A percentile compares a stretch with the other conserved stretches of the same genome.
Evolutionary conservation across 2,888 invertebrate species (phyloP).

Genomic region (Chrysolina haemoptera): DNA sequence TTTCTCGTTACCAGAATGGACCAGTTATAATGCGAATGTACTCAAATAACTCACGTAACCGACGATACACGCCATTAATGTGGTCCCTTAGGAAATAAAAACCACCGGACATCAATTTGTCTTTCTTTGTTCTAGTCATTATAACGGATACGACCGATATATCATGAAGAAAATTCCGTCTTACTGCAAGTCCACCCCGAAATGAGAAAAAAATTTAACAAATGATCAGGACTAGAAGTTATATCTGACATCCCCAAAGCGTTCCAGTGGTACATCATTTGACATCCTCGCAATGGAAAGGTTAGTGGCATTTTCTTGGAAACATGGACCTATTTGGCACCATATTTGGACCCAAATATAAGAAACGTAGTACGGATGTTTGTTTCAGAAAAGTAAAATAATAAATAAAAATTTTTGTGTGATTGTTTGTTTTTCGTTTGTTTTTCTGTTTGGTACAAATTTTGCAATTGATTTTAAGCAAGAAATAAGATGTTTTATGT

Average conservation of each 20-base stretch:
- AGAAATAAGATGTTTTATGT: too few species aligned
- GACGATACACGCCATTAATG: constrained; percentile 4
- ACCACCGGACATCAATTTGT: constrained; percentile 22
- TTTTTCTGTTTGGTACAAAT: too few species aligned
- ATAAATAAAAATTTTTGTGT: too few species aligned
- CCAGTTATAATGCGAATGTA: neutral
- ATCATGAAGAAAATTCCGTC: constrained; percentile 33
- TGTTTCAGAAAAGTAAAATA: too few species aligned
- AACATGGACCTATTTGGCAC: too few species aligned
- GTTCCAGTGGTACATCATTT: constrained; percentile 1
- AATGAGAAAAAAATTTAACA: constrained; percentile 25
- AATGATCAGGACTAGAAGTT: constrained; percentile 23
- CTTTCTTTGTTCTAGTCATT: constrained; percentile 33
- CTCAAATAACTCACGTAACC: neutral
- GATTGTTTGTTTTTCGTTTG: too few species aligned
- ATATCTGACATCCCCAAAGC: constrained; percentile 12
- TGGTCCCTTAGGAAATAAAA: neutral
- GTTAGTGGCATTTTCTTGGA: neutral
- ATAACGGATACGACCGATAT: constrained; percentile 27
- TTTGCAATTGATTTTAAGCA: too few species aligned
- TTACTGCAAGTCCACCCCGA: constrained; percentile 19
- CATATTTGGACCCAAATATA: too few species aligned
- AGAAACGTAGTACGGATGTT: too few species aligned
- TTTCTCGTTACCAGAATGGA: too few species aligned
- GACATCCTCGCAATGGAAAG: neutral